Base-by-base conservation (phyloP, 2,888 invertebrate species). In the Phaonia tiefii region DNA sequence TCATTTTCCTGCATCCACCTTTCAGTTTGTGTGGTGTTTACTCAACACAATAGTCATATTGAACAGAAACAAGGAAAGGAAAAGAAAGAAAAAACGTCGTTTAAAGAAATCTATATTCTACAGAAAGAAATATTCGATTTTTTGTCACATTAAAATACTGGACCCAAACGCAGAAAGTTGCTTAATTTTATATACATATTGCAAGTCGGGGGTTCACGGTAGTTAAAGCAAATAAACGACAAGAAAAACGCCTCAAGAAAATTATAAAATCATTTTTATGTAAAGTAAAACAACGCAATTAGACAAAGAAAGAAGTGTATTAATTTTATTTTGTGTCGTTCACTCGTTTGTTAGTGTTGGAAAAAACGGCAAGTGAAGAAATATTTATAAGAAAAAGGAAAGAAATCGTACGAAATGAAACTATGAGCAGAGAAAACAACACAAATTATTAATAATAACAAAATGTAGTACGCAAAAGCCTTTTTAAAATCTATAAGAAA, bases 261-360 rank as follows among this genome's bases (percentile, higher is more conserved):
- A 58, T 58, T 15, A 31, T 37, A n/a, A 58, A 56, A 13, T 51
- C 31, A 8, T 65, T 74, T 79, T 70, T 75, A 67, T 77, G 49
- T 56, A 72, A 75, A 81, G 60, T 37, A 72, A 81, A 78, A 81
- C 77, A 81, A 81, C 81, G 81, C 81, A 81, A 81, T 79, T 81
- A 81, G 81, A 81, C 81, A 81, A 78, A 78, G 79, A 75, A 71
- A 63, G n/a, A n/a, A n/a, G 60, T 66, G 15, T 58, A 56, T 37
- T 58, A n/a, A n/a, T n/a, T 26, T 56, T 56, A 13, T 56, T 10
- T 69, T 56, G 42, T 58, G 70, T 70, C 42, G 20, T 76, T 37
- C 15, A 31, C n/a, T 26, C 39, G n/a, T 37, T 58, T 17, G 11
- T 20, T 58, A 25, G 73, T 73, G 75, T 25, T 1, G 31, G 4